These are phyloP conservation scores for Megamerina dolium DNA, from an alignment of 2,888 invertebrate genomes.

Conservation along the genomic window DNA sequence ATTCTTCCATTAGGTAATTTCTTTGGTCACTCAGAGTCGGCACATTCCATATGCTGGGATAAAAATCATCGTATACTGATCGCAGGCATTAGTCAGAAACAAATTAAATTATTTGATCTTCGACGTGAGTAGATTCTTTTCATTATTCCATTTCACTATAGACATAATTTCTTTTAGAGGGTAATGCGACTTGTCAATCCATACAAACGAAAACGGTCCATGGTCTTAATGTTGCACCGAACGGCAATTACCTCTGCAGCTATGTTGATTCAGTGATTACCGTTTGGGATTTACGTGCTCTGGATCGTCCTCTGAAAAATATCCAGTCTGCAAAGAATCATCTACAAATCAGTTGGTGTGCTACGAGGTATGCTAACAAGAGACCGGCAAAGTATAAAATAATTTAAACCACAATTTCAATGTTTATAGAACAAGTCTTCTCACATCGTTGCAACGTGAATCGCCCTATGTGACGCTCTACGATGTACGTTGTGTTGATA, in stretches of 20 bases:
- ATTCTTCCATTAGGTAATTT: slow-evolving; percentile 52
- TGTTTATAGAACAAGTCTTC: slow-evolving; percentile 57
- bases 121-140: slow-evolving; percentile 60
- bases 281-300: slow-evolving; percentile 83
- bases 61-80: slow-evolving; percentile 69
- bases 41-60: slow-evolving; percentile 81
- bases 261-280: slow-evolving; percentile 74
- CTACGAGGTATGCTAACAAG: slow-evolving; percentile 58
- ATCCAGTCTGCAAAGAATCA: slow-evolving; percentile 58
- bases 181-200: slow-evolving; percentile 53
- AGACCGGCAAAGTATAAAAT: too few species aligned
- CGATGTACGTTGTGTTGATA: slow-evolving; percentile 74
- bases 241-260: slow-evolving; percentile 76
- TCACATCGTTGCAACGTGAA: slow-evolving; percentile 78
- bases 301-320: slow-evolving; percentile 75
- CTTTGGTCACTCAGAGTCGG: slow-evolving; percentile 76
- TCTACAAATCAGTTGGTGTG: slow-evolving; percentile 78
- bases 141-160: background rate
- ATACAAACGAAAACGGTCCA: slow-evolving; percentile 69
- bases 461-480: slow-evolving; percentile 70
- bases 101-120: slow-evolving; percentile 82
- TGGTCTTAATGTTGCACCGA: slow-evolving; percentile 74
- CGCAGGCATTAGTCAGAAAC: slow-evolving; percentile 85
- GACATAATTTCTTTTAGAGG: slow-evolving; percentile 54
- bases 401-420: background rate